Evolutionary conservation across 2,888 invertebrate species (phyloP), one percentile per base, ranked within the genome.

Genomic region (Lissonota sp.): DNA sequence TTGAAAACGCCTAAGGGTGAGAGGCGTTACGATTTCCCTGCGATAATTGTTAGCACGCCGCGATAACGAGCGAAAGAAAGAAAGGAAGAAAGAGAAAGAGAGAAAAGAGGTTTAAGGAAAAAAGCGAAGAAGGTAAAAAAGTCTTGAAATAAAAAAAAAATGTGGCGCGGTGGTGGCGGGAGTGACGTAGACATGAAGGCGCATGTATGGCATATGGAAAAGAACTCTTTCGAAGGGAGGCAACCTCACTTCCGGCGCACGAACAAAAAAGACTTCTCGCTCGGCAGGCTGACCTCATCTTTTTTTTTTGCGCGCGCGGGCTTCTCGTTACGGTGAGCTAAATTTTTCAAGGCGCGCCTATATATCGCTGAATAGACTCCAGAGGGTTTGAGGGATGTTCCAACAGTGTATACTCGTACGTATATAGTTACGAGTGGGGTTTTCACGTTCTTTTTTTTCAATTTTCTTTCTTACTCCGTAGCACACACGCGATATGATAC

Each of bases 291-390:
- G 87, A 87, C 87, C 83, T 88, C 87, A 85, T 88, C 87, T 85
- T 78, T 76, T 82, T 79, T n/a, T n/a, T n/a, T n/a, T n/a, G n/a
- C n/a, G n/a, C n/a, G n/a, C n/a, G 81, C 84, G 82, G 85, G 84
- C 84, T 85, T 84, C 88, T 88, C 89, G 88, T 90, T 90, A 90
- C 82, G 70, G 67, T 76, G 83, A 84, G 86, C 85, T 90, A 85
- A 90, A 90, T 89, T 90, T 90, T 91, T 91, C 86, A 90, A 84
- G 80, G 86, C 84, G 85, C 82, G 79, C n/a, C 74, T 57, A 69
- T 60, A 80, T 77, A 84, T 77, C 83, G 79, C 79, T 89, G 89
- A 90, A 90, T 89, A 88, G 89, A 83, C 70, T 67, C 51, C n/a
- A n/a, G 70, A n/a, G 39, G 55, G 66, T 49, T 64, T n/a, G 57